Evolutionary conservation across 2,888 invertebrate genomes (phyloP), one percentile per base, ranked within the genome.

Genomic region (Agriopis leucophaearia): DNA sequence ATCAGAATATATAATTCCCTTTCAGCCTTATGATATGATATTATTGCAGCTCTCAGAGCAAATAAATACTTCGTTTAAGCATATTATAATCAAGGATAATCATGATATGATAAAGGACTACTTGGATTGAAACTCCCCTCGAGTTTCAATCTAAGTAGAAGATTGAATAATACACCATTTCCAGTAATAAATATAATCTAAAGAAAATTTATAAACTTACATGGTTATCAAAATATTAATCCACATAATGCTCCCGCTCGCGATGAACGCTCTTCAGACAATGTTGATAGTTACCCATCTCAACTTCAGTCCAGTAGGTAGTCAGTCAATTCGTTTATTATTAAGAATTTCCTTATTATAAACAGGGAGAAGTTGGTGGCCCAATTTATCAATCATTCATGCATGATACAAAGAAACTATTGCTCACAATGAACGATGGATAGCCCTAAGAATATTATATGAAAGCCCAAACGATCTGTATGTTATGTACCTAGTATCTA

Each of bases 211-310:
- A 38, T 52, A 16, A 18, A 73, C 73, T 73, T 38, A 73, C 73
- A 51, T 58, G 1, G 56, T 18, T 77, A 69, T 69, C 73, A 35
- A 78, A 80, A 64, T 40, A 71, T 27, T 89, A 89, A 81, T 84
- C 83, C 73, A 70, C 77, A 44, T 90, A 40, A 16, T 16, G 54
- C 36, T 9, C 47, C 47, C 9, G 15, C 27, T 55, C 8, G 7
- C 13, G 9, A 8, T n/a, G 6, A 4, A 55, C 55, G 18, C 42
- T 13, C 12, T 18, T 55, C 1, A 55, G 13, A 13, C 12, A 9
- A 54, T 40, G 2, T 54, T 40, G 38, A 16, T 8, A 38, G 16
- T 10, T 8, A 10, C 16, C 54, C 10, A 35, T 52, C 5, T 54
- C 42, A 42, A 15, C 40, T 5, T 35, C 12, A 13, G 7, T 4